Conservation (phyloP, 2,113 vertebrate species). For the Neofelis nebulosa region DNA sequence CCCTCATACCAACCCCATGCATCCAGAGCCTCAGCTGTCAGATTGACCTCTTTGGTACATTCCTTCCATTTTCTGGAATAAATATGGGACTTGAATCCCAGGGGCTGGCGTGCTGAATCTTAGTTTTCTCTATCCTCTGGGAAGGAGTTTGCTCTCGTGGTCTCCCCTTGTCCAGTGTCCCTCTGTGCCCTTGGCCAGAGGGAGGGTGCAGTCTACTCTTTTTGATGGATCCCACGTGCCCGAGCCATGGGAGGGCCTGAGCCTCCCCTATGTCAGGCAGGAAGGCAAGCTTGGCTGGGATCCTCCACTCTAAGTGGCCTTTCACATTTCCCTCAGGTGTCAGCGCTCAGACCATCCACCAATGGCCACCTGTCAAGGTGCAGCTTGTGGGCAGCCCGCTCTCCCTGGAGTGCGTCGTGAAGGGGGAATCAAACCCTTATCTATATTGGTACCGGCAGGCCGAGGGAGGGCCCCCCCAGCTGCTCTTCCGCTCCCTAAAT, state of each 20-base stretch:
- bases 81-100: background rate
- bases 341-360: constrained; percentile 52
- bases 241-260: background rate
- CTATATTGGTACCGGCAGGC: constrained; percentile 77
- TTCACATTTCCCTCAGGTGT: background rate
- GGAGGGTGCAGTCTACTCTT: background rate
- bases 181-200: background rate
- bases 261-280: background rate
- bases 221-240: background rate
- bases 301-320: background rate
- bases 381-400: constrained; percentile 14
- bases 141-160: background rate
- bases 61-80: background rate
- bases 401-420: constrained; percentile 38
- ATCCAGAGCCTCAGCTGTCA: background rate
- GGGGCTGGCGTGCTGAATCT: background rate
- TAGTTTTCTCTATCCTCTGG: background rate
- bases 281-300: background rate
- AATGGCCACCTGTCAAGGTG: constrained; percentile 10
- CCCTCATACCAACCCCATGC: too few species aligned
- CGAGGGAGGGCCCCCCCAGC: background rate
- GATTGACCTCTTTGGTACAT: background rate
- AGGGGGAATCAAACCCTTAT: background rate
- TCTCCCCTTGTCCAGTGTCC: background rate
- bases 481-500: background rate